Conservation (phyloP, 2,113 vertebrate genomes). For the Calidris pugnax region DNA sequence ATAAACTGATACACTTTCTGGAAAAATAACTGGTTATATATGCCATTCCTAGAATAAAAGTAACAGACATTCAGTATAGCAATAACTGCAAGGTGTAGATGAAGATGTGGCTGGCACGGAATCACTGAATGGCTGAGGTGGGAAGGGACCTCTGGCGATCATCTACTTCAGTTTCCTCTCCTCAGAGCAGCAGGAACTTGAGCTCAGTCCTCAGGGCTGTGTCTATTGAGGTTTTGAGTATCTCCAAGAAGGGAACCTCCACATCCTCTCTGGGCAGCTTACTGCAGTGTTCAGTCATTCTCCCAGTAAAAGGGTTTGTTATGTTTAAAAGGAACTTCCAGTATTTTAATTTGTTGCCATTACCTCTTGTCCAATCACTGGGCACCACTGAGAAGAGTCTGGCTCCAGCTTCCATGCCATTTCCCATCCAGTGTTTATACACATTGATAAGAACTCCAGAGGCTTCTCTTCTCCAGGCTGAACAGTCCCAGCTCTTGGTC, state of each 20-base stretch:
- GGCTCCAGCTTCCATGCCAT: neutral
- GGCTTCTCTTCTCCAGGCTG: neutral
- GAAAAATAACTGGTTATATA: neutral
- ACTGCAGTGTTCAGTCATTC: neutral
- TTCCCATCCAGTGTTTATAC: neutral
- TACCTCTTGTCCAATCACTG: neutral
- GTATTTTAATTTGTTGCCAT: neutral
- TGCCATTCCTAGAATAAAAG: neutral
- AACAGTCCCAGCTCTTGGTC: neutral
- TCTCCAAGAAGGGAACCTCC: neutral
- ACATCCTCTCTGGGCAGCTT: neutral
- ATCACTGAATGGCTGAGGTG: neutral
- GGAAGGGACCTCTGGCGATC: neutral
- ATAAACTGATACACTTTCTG: neutral
- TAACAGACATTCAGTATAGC: neutral
- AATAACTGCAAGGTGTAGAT: neutral
- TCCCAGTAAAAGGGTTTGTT: neutral
- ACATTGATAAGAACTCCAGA: neutral
- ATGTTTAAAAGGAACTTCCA: neutral
- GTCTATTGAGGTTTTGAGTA: neutral
- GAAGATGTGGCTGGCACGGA: neutral
- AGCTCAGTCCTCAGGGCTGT: neutral
- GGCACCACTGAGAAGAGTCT: neutral
- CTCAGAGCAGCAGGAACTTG: neutral
- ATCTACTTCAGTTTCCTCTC: neutral